Percentiles rank a stretch among this genome's conserved stretches.
phyloP scores from a whole-genome alignment of 2,113 vertebrate species.

The Rissa tridactyla region DNA sequence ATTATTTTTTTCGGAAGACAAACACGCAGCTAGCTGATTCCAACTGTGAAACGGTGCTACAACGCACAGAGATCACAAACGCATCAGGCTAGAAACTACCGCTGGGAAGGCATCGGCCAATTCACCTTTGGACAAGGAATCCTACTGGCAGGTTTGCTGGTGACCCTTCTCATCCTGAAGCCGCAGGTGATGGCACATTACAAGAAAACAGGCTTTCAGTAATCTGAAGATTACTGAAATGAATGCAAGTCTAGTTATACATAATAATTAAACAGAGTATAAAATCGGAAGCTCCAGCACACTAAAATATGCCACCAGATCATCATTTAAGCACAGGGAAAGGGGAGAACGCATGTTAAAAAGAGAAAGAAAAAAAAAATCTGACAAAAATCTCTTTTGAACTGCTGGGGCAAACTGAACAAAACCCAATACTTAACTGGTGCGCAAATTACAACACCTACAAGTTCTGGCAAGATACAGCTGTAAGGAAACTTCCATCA shows the following conservation, averaged over 20 bases:
- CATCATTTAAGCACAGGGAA: not conserved
- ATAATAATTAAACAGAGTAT: not conserved
- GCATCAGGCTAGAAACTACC: not conserved
- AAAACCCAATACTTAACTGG: not conserved
- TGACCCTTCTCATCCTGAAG: not conserved
- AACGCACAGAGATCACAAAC: not conserved
- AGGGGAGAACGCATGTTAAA: not conserved
- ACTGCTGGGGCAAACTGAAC: not conserved
- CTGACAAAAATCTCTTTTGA: not conserved
- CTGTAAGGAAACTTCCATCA: conserved; percentile 41
- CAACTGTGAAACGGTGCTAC: not conserved
- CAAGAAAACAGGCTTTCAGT: not conserved
- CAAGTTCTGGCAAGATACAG: conserved; percentile 1
- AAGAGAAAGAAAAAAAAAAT: not conserved
- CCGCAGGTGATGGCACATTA: not conserved
- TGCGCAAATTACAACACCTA: not conserved
- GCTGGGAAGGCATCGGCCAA: not conserved
- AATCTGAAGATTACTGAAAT: not conserved
- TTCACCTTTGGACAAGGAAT: not conserved
- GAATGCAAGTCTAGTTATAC: not conserved
- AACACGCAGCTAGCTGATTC: not conserved
- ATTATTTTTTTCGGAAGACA: not conserved
- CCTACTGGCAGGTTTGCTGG: not conserved
- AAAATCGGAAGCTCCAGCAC: not conserved
- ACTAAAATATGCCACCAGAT: not conserved